Conservation (phyloP, 2,113 vertebrate genomes). For the Pygoscelis antarcticus region DNA sequence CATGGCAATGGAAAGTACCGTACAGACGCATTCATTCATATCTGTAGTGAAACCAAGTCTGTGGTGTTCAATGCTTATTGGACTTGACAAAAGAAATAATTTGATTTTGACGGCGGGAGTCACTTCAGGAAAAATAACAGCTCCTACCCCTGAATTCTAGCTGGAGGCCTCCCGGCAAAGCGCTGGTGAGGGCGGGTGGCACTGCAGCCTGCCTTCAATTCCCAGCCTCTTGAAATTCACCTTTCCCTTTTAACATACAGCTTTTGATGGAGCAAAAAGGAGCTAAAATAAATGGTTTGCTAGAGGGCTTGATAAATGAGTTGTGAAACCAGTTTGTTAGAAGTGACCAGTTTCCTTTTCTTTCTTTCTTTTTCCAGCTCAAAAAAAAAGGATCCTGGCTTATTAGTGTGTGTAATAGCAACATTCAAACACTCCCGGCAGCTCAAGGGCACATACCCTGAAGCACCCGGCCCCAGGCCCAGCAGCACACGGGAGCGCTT, state of each 20-base stretch:
- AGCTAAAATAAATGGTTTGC: conserved; percentile 37
- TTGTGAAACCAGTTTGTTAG: conserved; percentile 20
- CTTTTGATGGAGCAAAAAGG: background rate
- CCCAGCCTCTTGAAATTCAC: background rate
- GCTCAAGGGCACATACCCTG: background rate
- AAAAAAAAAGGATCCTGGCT: background rate
- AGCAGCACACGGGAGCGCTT: background rate
- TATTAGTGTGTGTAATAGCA: background rate
- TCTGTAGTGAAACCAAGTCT: conserved; percentile 5
- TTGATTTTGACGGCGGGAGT: background rate
- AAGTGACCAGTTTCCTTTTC: background rate
- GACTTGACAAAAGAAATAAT: conserved; percentile 42
- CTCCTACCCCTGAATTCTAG: background rate
- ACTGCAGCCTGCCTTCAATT: background rate
- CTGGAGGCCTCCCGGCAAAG: background rate
- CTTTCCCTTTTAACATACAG: background rate
- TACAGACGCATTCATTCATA: background rate
- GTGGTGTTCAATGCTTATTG: conserved; percentile 24
- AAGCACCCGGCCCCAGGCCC: background rate
- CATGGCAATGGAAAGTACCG: background rate
- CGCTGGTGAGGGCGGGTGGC: accelerated
- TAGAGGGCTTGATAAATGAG: conserved; percentile 9
- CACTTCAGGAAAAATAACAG: conserved; percentile 2
- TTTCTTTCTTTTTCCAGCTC: background rate
- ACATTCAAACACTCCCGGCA: background rate